Base-by-base conservation (phyloP, 1,140 invertebrate genomes). In the Drosophila baimaii region DNA sequence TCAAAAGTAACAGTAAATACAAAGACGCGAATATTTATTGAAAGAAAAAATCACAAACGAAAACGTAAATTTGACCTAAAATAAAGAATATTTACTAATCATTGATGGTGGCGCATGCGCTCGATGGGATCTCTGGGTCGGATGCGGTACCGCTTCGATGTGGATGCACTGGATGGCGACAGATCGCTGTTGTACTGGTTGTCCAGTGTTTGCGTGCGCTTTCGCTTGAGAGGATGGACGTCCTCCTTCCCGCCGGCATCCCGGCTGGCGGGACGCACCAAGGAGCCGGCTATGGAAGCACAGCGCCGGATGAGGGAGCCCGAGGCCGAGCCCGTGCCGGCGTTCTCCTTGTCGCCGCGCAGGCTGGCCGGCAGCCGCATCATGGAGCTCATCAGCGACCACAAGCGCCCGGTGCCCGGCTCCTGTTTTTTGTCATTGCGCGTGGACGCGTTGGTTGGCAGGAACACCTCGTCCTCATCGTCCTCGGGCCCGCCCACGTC, bases 221-320 rank as follows among this genome's bases (percentile, higher is more conserved):
- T 91, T 3, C 90, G 83, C 57, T 91, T 91, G n/a, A 89, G 61
- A 27, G 37, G 59, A 35, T 77, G 76, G 12, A 68, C n/a, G 37
- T 90, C 70, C 2, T 64, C 63, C 43, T 27, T n/a, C 7, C 59
- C 64, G 12, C 41, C 51, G 12, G n/a, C 8, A 13, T 79, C 69
- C 10, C 39, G 62, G 4, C 46, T 65, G 17, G n/a, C 52, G 0
- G 81, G 58, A 19, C 90, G 86, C 55, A 91, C 86, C 49, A 91
- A 72, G 27, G 90, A 90, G 7, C 90, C 90, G 9, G 90, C 90
- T 55, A 91, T 89, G 33, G 90, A 91, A 17, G 90, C 90, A 44
- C 90, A 91, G 12, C 90, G 86, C 25, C 79, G 79, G 23, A 91
- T 80, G 1, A 91, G 47, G 0, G 90, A 91, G 9, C 73, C 74